Base-by-base conservation (phyloP, 2,113 vertebrate species). In the Psittacula cyanocephala region DNA sequence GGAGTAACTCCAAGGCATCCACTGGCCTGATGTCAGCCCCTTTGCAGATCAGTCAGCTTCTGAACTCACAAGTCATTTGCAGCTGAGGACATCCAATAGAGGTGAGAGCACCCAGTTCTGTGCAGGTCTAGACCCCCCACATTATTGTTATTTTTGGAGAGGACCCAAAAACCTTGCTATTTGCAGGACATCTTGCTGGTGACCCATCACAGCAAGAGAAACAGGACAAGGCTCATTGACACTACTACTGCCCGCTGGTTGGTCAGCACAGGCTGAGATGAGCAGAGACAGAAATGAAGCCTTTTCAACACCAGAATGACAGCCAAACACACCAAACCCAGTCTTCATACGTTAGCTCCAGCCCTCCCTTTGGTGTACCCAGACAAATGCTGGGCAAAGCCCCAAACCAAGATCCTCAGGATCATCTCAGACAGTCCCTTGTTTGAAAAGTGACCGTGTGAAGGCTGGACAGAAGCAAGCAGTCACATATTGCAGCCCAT, bases 371-470 rank as follows among this genome's bases (percentile, higher is more conserved):
- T 12, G 0, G 2, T 35, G 24, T 22, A 49, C 22, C 10, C 49
- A 62, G 53, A 46, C 0, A 2, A 41, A 29, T 67, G 43, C 19
- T 24, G 7, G 53, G 19, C 25, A 60, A 0, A 64, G 29, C 24
- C 52, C 31, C 47, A 75, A 77, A 47, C 47, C 9, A 31, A 29
- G 53, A 49, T 27, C 52, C 33, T 33, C 5, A 2, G 39, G 35
- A 47, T 6, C 19, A 9, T 60, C 55, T 41, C 47, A 55, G 86
- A 33, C 0, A 1, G 55, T 17, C 20, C 72, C 72, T 87, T 81
- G 25, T 46, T 84, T 68, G 24, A 47, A 20, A 93, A 75, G 46
- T 2, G 7, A 35, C 53, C 62, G 27, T 35, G 4, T 37, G 55
- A 74, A 83, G 83, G 25, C 13, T 20, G 63, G 39, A 52, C 3